Conservation (phyloP, 1,140 invertebrate genomes). For the Hydropsyche tenuis region DNA sequence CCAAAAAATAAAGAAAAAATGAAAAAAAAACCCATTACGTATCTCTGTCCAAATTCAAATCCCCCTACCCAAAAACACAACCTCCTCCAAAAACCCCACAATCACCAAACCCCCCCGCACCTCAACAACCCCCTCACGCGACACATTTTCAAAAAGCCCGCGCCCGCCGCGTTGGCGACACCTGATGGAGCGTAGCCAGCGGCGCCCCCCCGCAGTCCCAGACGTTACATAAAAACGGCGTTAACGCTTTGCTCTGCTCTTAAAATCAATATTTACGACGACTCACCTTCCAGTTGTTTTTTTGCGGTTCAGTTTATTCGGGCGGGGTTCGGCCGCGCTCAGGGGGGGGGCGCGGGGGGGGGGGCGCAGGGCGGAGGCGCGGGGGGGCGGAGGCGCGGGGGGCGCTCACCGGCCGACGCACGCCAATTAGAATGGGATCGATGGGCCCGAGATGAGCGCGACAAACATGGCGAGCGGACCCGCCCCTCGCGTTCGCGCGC, state of each 20-base stretch:
- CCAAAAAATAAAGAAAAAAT: no score
- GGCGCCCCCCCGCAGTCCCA: conserved; percentile 34
- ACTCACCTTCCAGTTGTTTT: conserved; percentile 41
- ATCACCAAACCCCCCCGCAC: no score
- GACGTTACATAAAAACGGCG: conserved; percentile 40
- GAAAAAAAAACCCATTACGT: no score
- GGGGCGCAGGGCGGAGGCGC: not conserved
- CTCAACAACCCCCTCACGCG: no score
- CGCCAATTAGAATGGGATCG: conserved; percentile 20
- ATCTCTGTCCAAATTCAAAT: no score
- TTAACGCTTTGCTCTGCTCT: conserved; percentile 41
- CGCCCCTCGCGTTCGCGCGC: not conserved
- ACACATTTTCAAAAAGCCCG: no score
- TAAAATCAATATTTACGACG: conserved; percentile 42
- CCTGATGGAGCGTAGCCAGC: conserved; percentile 29
- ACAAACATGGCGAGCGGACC: conserved; percentile 19
- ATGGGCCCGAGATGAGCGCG: conserved; percentile 17
- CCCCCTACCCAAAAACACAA: no score
- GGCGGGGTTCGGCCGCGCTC: conserved; percentile 31
- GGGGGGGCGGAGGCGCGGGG: not conserved
- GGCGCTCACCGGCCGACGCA: conserved; percentile 18
- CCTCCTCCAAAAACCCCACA: no score
- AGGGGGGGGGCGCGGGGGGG: not conserved
- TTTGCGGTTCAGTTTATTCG: conserved; percentile 38
- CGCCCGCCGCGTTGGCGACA: not conserved